Percentiles rank a stretch among this genome's conserved stretches.
phyloP scores from a whole-genome alignment of 2,888 invertebrate species.

The Morinoia aosen region DNA sequence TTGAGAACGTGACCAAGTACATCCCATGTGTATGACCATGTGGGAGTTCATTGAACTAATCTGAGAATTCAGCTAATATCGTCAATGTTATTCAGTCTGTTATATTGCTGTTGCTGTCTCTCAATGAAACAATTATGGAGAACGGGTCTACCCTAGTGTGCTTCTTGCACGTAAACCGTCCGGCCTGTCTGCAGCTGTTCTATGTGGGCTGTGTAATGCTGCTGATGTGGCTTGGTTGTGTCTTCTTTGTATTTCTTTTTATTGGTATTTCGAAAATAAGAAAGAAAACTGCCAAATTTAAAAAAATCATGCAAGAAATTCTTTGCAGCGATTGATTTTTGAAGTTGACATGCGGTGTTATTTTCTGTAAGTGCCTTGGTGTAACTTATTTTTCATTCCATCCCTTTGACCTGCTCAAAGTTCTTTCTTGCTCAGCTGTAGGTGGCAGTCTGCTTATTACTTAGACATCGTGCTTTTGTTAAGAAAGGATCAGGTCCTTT shows the following conservation, averaged over 20 bases:
- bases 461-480: not conserved
- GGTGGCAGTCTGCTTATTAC: not conserved
- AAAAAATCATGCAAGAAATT: too few relatives aligned
- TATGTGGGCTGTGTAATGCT: too few relatives aligned
- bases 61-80: not conserved
- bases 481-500: not conserved
- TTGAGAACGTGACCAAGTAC: not conserved
- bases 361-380: not conserved
- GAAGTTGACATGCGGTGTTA: not conserved
- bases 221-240: not conserved
- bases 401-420: not conserved
- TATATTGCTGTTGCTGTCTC: too few relatives aligned
- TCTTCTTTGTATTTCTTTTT: too few relatives aligned
- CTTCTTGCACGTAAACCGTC: too few relatives aligned
- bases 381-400: not conserved
- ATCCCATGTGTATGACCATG: not conserved
- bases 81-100: not conserved
- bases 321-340: too few relatives aligned
- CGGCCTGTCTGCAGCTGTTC: too few relatives aligned
- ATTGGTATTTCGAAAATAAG: too few relatives aligned
- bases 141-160: too few relatives aligned
- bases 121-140: too few relatives aligned
- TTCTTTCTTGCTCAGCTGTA: not conserved
- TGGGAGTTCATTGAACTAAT: not conserved
- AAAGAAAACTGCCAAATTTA: too few relatives aligned